Percentiles rank a stretch among this genome's conserved stretches.
Evolutionary conservation across 2,113 vertebrate genomes (phyloP).

Genomic region (Isurus oxyrinchus): DNA sequence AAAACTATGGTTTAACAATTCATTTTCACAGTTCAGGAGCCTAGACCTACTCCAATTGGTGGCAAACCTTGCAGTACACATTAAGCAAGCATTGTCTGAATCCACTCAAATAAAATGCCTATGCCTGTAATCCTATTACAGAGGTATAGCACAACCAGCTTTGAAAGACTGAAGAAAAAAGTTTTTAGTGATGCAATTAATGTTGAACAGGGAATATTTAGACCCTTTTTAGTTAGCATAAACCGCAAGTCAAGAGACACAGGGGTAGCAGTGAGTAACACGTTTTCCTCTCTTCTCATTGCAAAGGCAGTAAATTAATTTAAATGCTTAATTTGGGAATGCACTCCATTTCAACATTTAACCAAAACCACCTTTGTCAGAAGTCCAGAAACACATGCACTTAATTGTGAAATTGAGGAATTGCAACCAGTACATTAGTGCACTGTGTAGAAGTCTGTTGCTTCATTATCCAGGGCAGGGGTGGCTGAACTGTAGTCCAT

Average conservation of each 20-base stretch:
- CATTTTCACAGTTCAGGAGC: neutral
- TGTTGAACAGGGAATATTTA: neutral
- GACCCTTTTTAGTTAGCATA: neutral
- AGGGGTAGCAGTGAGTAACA: neutral
- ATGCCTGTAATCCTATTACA: neutral
- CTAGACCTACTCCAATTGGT: neutral
- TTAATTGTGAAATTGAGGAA: neutral
- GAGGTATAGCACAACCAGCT: neutral
- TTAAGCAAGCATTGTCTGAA: neutral
- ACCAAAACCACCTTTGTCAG: neutral
- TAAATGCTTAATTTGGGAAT: neutral
- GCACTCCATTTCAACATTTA: neutral
- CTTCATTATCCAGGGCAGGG: neutral
- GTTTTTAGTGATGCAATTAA: constrained; percentile 2
- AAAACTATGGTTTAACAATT: neutral
- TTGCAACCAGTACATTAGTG: neutral
- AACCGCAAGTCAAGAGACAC: neutral
- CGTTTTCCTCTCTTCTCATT: neutral
- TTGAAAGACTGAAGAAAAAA: neutral
- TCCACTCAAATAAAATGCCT: neutral
- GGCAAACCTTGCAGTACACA: neutral
- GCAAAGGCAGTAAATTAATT: neutral
- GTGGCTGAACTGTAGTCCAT: neutral
- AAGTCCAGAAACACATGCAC: neutral
- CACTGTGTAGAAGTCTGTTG: neutral